A percentile compares a stretch with the other conserved stretches of the same genome.
Evolutionary conservation across 2,113 vertebrate species (phyloP).

Genomic region (Saguinus imperator): DNA sequence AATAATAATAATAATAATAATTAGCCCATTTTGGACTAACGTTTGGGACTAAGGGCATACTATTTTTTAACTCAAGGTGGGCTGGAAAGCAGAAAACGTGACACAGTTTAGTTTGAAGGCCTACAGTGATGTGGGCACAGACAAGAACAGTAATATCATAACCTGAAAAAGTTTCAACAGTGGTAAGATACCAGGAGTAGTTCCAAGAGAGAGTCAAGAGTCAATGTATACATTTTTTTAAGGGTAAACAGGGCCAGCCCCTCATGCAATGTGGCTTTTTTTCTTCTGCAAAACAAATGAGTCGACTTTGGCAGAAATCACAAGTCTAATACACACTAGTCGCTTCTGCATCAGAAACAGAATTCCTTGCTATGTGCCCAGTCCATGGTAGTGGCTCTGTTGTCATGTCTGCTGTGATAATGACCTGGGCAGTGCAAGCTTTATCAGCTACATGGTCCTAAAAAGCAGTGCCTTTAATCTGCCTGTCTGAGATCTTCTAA

Average conservation of each 20-base stretch:
- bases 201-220: not conserved
- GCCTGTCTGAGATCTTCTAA: not conserved
- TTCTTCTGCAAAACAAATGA: not conserved
- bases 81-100: not conserved
- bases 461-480: not conserved
- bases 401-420: not conserved
- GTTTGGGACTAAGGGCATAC: not conserved
- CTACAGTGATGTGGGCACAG: not conserved
- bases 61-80: not conserved
- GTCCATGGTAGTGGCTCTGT: not conserved
- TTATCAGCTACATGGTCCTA: not conserved
- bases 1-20: no score
- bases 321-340: not conserved
- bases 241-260: not conserved
- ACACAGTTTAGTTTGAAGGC: not conserved
- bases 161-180: not conserved
- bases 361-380: not conserved
- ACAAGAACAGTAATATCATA: not conserved
- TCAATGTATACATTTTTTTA: not conserved
- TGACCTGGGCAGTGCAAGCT: not conserved
- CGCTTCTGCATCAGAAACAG: not conserved
- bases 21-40: not conserved
- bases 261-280: not conserved
- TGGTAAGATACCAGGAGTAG: not conserved
- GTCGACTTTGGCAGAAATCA: not conserved